These are phyloP conservation scores for Aethes cnicana DNA, from an alignment of 2,888 invertebrate genomes.

Conservation along the genomic window DNA sequence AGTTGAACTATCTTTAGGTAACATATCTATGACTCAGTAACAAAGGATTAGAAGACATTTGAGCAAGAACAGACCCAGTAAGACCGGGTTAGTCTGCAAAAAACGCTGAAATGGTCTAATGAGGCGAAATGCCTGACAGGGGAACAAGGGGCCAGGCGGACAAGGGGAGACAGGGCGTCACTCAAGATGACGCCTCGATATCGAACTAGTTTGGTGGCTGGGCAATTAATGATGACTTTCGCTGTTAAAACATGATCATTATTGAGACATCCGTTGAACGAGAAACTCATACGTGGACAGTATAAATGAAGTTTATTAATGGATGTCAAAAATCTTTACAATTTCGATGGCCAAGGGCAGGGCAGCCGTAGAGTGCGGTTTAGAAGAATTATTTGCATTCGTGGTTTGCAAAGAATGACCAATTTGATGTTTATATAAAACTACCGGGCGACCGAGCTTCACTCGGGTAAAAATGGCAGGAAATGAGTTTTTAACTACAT, in stretches of 20 bases:
- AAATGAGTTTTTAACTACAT: too few relatives aligned
- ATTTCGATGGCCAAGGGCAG: too few relatives aligned
- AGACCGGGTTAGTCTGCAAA: conserved; percentile 23
- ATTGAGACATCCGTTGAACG: not conserved
- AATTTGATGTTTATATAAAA: too few relatives aligned
- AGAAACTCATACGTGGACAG: not conserved
- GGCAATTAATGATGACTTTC: conserved; percentile 22
- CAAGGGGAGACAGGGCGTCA: conserved; percentile 21
- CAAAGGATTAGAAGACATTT: too few relatives aligned
- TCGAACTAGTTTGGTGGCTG: conserved; percentile 16
- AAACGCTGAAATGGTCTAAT: conserved; percentile 16
- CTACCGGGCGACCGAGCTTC: too few relatives aligned
- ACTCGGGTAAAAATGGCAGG: too few relatives aligned
- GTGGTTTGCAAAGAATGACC: too few relatives aligned
- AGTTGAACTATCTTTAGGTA: too few relatives aligned
- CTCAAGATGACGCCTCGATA: conserved; percentile 31
- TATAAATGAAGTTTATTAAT: not conserved
- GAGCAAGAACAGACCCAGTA: not conserved
- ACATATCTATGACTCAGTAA: too few relatives aligned
- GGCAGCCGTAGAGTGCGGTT: too few relatives aligned
- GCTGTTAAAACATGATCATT: not conserved
- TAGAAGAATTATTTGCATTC: too few relatives aligned
- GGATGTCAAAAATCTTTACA: too few relatives aligned
- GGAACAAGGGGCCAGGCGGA: conserved; percentile 12
- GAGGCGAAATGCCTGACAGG: conserved; percentile 17